Evolutionary conservation across 2,113 vertebrate species (phyloP).

Genomic region (Trichomycterus rosablanca): DNA sequence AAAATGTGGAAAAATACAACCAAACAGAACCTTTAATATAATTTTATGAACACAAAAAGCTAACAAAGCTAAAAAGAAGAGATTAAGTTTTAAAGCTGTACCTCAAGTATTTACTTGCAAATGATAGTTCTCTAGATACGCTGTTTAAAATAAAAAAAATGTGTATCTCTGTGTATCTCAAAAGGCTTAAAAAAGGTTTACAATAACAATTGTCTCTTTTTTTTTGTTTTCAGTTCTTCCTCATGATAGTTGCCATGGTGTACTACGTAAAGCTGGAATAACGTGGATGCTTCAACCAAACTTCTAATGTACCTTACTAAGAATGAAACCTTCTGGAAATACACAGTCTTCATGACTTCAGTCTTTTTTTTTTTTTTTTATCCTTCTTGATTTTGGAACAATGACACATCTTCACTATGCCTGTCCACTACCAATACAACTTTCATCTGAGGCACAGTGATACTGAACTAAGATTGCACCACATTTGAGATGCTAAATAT

Average conservation of each 20-base stretch:
- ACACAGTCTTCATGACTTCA: not conserved
- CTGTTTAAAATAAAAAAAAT: too few relatives aligned
- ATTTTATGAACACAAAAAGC: too few relatives aligned
- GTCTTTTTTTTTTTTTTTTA: not conserved
- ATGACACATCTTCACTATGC: not conserved
- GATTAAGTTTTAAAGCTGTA: not conserved
- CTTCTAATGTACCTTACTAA: not conserved
- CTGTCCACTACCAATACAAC: constrained; percentile 2
- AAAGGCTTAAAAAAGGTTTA: too few relatives aligned
- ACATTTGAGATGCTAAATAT: not conserved
- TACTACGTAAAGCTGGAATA: constrained; percentile 61
- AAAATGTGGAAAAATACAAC: too few relatives aligned
- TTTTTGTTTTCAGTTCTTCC: constrained; percentile 54
- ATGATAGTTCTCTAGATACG: too few relatives aligned
- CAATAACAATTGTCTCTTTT: not conserved
- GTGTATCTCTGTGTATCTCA: too few relatives aligned
- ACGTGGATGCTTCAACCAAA: too few relatives aligned
- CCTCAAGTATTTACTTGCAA: too few relatives aligned
- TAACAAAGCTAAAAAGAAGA: not conserved
- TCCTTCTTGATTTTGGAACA: constrained; percentile 1
- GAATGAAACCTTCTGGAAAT: not conserved
- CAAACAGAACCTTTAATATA: too few relatives aligned
- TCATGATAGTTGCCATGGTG: constrained; percentile 64
- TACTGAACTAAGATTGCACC: constrained; percentile 6
- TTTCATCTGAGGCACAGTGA: not conserved